These are phyloP conservation scores for Novumbra hubbsi DNA, from an alignment of 2,797 vertebrate genomes.

Conservation along the genomic window DNA sequence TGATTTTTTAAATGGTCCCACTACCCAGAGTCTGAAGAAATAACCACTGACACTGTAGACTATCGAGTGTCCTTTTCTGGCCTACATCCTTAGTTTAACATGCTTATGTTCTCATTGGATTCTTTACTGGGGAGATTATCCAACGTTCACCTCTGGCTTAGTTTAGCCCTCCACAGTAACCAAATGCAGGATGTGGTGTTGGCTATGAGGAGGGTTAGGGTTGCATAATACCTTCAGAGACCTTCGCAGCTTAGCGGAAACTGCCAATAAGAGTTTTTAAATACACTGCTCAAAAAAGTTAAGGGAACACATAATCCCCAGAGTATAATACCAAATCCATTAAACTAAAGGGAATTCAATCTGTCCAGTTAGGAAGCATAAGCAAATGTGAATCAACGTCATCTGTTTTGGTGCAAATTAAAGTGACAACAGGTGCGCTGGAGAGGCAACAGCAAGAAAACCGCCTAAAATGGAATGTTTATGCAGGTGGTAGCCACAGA, in stretches of 20 bases:
- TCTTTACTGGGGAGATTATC: constrained; percentile 12
- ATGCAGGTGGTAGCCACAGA: no score
- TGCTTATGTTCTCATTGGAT: constrained; percentile 15
- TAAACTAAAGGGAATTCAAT: no score
- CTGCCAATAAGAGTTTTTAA: neutral
- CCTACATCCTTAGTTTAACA: neutral
- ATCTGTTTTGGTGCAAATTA: no score
- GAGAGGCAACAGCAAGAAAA: no score
- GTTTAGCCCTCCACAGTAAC: constrained; percentile 1
- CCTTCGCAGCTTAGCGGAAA: neutral
- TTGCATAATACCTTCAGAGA: constrained; percentile 3
- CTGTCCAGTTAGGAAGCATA: no score
- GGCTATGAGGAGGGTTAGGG: neutral
- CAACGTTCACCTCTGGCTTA: neutral
- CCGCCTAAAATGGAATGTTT: no score
- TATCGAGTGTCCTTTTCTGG: neutral
- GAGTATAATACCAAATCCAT: no score
- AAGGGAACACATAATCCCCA: no score
- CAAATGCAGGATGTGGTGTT: neutral
- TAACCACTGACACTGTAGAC: constrained; percentile 1
- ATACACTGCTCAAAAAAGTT: no score
- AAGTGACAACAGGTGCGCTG: no score
- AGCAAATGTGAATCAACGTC: no score
- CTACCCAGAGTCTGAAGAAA: neutral
- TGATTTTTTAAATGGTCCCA: neutral